phyloP scores from a whole-genome alignment of 2,888 invertebrate genomes.

The Lithophane ornitopus region DNA sequence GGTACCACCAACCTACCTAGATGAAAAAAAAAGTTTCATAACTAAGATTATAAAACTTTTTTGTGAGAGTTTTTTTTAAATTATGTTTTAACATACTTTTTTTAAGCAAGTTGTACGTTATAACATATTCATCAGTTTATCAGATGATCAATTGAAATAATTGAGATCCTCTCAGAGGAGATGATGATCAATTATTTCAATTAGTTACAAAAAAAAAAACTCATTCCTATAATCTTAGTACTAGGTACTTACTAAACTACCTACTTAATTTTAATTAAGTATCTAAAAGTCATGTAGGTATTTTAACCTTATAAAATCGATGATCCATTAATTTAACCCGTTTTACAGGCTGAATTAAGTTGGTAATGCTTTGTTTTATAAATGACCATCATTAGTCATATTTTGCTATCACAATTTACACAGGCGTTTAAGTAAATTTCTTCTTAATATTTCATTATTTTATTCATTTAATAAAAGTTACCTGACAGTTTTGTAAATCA shows the following conservation, averaged over 20 bases:
- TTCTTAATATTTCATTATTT: background rate
- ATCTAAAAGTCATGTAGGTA: background rate
- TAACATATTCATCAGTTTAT: no score
- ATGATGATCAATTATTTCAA: no score
- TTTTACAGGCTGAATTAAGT: background rate
- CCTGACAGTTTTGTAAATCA: background rate
- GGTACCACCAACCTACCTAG: no score
- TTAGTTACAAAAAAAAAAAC: no score
- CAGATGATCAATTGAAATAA: no score
- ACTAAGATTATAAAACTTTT: no score
- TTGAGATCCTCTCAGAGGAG: no score
- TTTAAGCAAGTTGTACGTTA: no score
- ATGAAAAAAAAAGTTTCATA: no score
- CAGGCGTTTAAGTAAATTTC: slow-evolving; percentile 6
- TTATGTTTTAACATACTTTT: no score
- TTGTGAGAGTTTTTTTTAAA: no score
- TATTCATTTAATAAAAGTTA: background rate
- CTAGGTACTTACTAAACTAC: background rate
- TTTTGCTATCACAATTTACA: slow-evolving; percentile 3
- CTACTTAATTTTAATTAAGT: background rate
- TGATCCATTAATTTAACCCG: background rate
- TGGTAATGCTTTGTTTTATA: background rate
- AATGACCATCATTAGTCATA: slow-evolving; percentile 1
- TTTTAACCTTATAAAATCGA: background rate
- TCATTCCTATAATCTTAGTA: background rate